phyloP scores from a whole-genome alignment of 2,888 invertebrate species.

The Ormyrus thymus region DNA sequence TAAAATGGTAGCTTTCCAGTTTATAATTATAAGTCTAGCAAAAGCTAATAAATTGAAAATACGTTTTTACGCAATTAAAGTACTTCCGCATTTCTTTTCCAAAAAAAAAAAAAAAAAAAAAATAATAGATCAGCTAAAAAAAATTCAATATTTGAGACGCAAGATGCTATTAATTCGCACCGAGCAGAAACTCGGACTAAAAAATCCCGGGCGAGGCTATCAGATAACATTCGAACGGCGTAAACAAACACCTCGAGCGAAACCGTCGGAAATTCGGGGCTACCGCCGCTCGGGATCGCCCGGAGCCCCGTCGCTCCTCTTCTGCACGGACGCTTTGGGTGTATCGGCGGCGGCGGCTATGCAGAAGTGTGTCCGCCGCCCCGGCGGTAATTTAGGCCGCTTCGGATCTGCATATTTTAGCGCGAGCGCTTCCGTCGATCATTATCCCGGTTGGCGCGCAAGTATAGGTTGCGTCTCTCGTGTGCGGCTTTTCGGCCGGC shows the following conservation, averaged over 20 bases:
- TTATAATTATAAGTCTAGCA: too few species aligned
- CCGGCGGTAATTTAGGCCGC: conserved; percentile 67
- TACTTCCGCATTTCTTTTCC: too few species aligned
- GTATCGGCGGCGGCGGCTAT: conserved; percentile 14
- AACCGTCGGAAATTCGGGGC: neutral
- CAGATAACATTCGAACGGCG: too few species aligned
- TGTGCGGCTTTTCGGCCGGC: conserved; percentile 17
- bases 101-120: too few species aligned
- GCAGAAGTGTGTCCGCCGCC: conserved; percentile 42
- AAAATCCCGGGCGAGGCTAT: too few species aligned
- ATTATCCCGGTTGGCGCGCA: conserved; percentile 65
- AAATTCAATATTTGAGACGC: too few species aligned
- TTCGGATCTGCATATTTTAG: conserved; percentile 74
- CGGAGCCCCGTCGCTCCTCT: conserved; percentile 7
- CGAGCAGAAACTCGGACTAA: too few species aligned
- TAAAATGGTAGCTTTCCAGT: too few species aligned
- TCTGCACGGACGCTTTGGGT: neutral
- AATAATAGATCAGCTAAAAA: too few species aligned
- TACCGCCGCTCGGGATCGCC: neutral
- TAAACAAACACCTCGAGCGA: neutral
- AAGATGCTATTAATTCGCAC: too few species aligned
- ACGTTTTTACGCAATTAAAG: too few species aligned
- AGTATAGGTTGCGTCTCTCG: neutral
- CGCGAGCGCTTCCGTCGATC: conserved; percentile 74
- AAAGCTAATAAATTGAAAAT: too few species aligned